Evolutionary conservation across 2,888 invertebrate species (phyloP), one percentile per base, ranked within the genome.

Genomic region (Thera obeliscata): DNA sequence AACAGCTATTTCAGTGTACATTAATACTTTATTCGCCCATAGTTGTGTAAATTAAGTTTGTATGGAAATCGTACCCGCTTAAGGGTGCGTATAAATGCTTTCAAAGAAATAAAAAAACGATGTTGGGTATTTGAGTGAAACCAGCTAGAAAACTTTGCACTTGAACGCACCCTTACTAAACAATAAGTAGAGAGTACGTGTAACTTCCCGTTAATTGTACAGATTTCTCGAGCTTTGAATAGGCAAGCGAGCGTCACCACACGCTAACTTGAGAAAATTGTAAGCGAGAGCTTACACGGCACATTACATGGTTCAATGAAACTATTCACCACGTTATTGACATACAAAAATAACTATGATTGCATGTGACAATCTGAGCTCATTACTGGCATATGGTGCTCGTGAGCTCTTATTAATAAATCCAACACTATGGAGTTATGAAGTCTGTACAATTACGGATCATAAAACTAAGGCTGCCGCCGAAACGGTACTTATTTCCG

Each of bases 401-500:
- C 62, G 64, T 66, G 71, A 62, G 69, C 64, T 69, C 72, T 70
- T 75, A 75, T 74, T 73, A 74, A 75, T 75, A 75, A 67, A 72
- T 69, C 56, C 72, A 61, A 67, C 69, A 72, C 70, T 71, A 9
- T 70, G 55, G 66, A 72, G 69, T 71, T 71, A 75, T 73, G 72
- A 73, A 73, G 73, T 71, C 71, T 71, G 66, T 70, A 76, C 71
- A 72, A 72, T 74, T 72, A 73, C 71, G 67, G 73, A 70, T 71
- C 62, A 65, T 71, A 76, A 66, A 76, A 79, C 69, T 73, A 72
- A 74, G 73, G 61, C 64, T 68, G 67, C 69, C 66, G 69, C 60
- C 67, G 68, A 70, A 77, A 77, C 77, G 77, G 76, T 79, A 76
- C 72, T 75, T 72, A 76, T 73, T 70, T 74, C 78, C 70, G 76